These are phyloP conservation scores for Morinoia aosen DNA, from an alignment of 2,888 invertebrate species.

Conservation along the genomic window DNA sequence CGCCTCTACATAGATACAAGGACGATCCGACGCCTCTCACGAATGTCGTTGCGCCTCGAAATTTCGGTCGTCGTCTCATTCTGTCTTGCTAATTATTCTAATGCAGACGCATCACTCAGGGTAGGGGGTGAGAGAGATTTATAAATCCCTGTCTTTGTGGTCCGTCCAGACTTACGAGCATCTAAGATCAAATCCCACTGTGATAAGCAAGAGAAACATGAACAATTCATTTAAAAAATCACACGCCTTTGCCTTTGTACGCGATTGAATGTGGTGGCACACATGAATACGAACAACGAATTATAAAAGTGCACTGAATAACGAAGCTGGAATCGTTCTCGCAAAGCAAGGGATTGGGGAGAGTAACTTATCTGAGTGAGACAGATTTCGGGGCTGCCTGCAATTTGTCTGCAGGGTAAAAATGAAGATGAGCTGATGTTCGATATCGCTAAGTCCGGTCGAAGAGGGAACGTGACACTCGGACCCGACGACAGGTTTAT, in stretches of 20 bases:
- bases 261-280: background rate
- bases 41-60: background rate
- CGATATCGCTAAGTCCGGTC: background rate
- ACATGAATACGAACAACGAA: no score
- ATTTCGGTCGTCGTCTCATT: background rate
- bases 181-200: background rate
- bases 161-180: background rate
- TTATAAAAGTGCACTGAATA: no score
- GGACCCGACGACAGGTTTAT: constrained; percentile 4
- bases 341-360: no score
- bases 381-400: no score
- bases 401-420: background rate
- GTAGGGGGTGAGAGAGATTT: background rate
- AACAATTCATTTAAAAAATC: background rate
- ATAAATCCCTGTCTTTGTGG: background rate
- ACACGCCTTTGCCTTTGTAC: background rate
- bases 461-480: background rate
- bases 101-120: background rate
- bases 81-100: background rate
- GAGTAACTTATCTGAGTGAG: no score
- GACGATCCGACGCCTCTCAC: no score
- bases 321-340: no score
- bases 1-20: no score
- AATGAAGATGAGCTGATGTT: constrained; percentile 16
- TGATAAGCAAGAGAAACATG: no score